phyloP scores from a whole-genome alignment of 2,113 vertebrate species.

The Glaucomys volans region DNA sequence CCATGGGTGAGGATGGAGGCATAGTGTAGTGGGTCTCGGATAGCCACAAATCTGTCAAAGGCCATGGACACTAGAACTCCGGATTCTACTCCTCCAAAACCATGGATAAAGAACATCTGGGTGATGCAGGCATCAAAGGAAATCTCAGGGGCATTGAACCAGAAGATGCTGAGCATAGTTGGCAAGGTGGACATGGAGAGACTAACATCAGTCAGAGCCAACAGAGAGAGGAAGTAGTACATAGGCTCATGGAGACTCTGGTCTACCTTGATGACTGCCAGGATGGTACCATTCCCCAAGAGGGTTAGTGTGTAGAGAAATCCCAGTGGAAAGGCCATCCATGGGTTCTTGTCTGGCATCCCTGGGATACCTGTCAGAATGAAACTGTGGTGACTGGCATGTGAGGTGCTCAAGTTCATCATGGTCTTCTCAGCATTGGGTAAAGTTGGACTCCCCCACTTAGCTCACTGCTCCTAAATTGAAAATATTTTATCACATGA shows the following conservation, averaged over 20 bases:
- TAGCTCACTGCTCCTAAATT: slow-evolving; percentile 19
- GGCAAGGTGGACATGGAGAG: slow-evolving; percentile 78
- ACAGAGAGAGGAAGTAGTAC: slow-evolving; percentile 71
- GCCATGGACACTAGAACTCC: slow-evolving; percentile 79
- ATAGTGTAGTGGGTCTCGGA: slow-evolving; percentile 68
- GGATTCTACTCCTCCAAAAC: slow-evolving; percentile 62
- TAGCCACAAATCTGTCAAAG: slow-evolving; percentile 73
- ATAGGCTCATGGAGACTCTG: slow-evolving; percentile 56
- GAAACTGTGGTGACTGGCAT: slow-evolving; percentile 30
- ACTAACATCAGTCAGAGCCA: slow-evolving; percentile 74
- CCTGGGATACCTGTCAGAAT: slow-evolving; percentile 63
- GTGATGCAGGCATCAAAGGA: neutral
- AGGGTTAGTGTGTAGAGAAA: slow-evolving; percentile 71
- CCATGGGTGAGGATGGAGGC: slow-evolving; percentile 44
- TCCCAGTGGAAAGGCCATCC: slow-evolving; percentile 70
- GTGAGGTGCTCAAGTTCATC: slow-evolving; percentile 17
- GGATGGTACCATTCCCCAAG: slow-evolving; percentile 69
- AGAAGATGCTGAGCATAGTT: slow-evolving; percentile 73
- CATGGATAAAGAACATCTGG: slow-evolving; percentile 80
- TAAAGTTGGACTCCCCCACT: neutral
- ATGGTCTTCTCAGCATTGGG: neutral
- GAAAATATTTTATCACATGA: slow-evolving; percentile 33
- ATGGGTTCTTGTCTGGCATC: neutral
- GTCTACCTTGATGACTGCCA: slow-evolving; percentile 54
- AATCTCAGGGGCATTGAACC: slow-evolving; percentile 51